Percentiles rank a stretch among this genome's conserved stretches.
phyloP scores from a whole-genome alignment of 2,113 vertebrate species.

The human region DNA sequence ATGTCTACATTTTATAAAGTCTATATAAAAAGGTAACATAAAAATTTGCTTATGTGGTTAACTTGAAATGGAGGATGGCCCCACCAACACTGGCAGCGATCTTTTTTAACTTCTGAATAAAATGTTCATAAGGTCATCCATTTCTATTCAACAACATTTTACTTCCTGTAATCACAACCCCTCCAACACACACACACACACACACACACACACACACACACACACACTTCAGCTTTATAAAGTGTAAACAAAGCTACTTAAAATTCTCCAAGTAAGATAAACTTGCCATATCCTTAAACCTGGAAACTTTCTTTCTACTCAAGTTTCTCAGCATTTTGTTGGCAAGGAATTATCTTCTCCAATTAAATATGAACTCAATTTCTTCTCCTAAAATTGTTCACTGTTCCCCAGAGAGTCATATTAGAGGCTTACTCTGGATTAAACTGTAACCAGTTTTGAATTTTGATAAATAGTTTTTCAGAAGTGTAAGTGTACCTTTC shows the following conservation, averaged over 20 bases:
- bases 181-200: background rate
- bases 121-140: background rate
- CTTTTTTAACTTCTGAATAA: background rate
- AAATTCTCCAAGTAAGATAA: background rate
- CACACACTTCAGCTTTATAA: background rate
- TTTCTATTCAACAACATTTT: background rate
- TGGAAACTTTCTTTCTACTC: background rate
- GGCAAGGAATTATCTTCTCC: background rate
- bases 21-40: background rate
- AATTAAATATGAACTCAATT: background rate
- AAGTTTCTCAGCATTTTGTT: background rate
- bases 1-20: background rate
- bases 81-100: background rate
- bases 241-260: background rate
- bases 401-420: background rate
- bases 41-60: background rate
- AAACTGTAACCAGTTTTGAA: background rate
- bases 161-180: background rate
- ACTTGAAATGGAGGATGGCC: background rate
- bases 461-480: background rate
- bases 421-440: background rate
- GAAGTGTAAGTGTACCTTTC: background rate
- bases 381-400: background rate
- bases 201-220: background rate
- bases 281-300: background rate